These are phyloP conservation scores for Ganaspis brasiliensis DNA, from an alignment of 2,888 invertebrate genomes.

Conservation along the genomic window DNA sequence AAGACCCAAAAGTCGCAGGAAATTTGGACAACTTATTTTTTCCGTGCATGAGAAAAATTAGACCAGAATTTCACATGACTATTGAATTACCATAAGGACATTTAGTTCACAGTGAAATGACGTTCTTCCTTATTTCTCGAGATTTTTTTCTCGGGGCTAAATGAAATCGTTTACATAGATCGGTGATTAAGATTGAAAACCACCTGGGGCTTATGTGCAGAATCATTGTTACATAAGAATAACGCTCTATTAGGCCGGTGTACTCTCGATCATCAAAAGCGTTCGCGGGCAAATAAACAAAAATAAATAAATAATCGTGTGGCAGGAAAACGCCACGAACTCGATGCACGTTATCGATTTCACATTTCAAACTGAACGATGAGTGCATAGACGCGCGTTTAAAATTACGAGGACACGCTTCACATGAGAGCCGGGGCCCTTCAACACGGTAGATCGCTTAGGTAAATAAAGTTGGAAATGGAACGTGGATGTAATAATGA, in stretches of 20 bases:
- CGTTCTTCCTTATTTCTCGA: conserved; percentile 3
- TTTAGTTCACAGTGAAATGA: background rate
- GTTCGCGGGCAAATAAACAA: conserved; percentile 21
- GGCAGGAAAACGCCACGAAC: conserved; percentile 35
- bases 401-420: conserved; percentile 40
- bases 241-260: conserved; percentile 27
- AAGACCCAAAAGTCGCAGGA: too few relatives aligned
- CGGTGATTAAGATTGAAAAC: conserved; percentile 33
- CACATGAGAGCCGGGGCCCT: conserved; percentile 23
- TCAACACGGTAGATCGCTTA: conserved; percentile 38
- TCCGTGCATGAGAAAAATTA: too few relatives aligned
- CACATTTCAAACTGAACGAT: conserved; percentile 38
- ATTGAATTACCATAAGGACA: conserved; percentile 3
- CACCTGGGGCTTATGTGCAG: conserved; percentile 1
- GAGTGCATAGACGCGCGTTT: conserved; percentile 37
- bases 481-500: conserved; percentile 40
- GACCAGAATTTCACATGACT: background rate
- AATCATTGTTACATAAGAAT: conserved; percentile 25
- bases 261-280: conserved; percentile 29
- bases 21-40: too few relatives aligned
- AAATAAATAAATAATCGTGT: conserved; percentile 42
- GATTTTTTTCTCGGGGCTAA: conserved; percentile 9
- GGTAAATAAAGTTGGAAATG: conserved; percentile 34
- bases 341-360: conserved; percentile 44
- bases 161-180: conserved; percentile 41